Base-by-base conservation (phyloP, 2,113 vertebrate genomes). In the Eudyptes chrysolophus region DNA sequence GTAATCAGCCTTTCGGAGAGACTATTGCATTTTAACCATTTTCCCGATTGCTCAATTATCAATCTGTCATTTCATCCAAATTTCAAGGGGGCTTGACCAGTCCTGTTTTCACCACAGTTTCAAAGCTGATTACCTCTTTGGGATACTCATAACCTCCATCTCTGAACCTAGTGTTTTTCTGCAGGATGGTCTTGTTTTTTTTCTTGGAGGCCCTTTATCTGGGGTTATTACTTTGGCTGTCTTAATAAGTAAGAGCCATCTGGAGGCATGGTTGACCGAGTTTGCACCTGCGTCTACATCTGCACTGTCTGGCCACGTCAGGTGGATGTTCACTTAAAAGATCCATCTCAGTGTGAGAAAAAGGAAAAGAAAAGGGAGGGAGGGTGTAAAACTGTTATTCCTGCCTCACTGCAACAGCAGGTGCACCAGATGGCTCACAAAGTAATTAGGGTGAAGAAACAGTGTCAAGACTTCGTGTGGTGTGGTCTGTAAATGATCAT, bases 161-260 rank as follows among this genome's bases (percentile, higher is more conserved):
- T 94, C 84, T 78, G 34, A 96, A 94, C 46, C 75, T 66, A 75
- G 48, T 84, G 55, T 84, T 94, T 97, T 97, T 20, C 71, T 78
- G 75, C 48, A 76, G 89, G 27, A 83, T 51, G 26, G 60, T 54
- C 68, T 94, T 95, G 75, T 3, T 4, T 79, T 82, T 80, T 89
- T 79, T 62, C 66, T 93, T 84, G 46, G 61, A 94, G 86, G 22
- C 30, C 49, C 86, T 94, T 92, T 96, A 40, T 97, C 89, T 97
- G 87, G 90, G 54, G 44, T 89, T 97, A 97, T 97, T 96, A 89
- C 86, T 97, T 96, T 94, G 96, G 90, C 92, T 94, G 90, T 88
- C 91, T 97, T 98, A 97, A 97, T 96, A 97, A 97, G 95, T 44
- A 94, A 87, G 77, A 97, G 90, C 94, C 95, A 97, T 98, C 97